These are phyloP conservation scores for Felis catus DNA, from an alignment of 2,113 vertebrate genomes.

Conservation along the genomic window F.catus_Fca126_mat1.0 CM031417.1:144467501-144468000, in stretches of 20 bases:
- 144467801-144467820: neutral
- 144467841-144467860: neutral
- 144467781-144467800: neutral
- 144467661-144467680: fast-evolving
- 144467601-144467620: neutral
- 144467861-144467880: neutral
- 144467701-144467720: fast-evolving
- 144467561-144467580: neutral
- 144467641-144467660: fast-evolving
- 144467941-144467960: neutral
- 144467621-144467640: neutral
- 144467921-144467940: neutral
- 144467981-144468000: neutral
- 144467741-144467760: neutral
- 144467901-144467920: neutral
- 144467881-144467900: neutral
- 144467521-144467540: fast-evolving
- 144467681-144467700: neutral
- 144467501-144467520: neutral
- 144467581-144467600: fast-evolving
- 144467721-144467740: neutral
- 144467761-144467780: fast-evolving
- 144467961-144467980: neutral
- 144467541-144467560: too few relatives aligned
- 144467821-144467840: neutral